phyloP scores from a whole-genome alignment of 2,797 vertebrate genomes.

The Crax fasciolata region DNA sequence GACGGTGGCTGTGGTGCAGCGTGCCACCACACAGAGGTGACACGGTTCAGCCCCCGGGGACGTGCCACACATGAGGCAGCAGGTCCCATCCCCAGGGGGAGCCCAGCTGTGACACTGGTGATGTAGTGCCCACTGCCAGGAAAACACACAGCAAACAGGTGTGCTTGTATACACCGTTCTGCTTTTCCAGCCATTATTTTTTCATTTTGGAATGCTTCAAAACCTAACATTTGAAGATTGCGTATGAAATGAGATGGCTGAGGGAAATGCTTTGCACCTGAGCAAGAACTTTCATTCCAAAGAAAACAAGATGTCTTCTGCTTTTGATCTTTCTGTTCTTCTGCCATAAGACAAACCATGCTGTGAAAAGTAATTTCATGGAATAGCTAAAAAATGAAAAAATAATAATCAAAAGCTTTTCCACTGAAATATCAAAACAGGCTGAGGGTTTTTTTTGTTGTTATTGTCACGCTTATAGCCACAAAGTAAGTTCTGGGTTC shows the following conservation, averaged over 20 bases:
- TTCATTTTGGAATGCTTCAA: neutral
- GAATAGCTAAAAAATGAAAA: neutral
- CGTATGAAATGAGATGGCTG: neutral
- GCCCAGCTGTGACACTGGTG: neutral
- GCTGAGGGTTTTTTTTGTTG: neutral
- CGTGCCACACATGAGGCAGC: accelerated
- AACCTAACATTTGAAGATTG: neutral
- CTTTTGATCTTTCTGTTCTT: neutral
- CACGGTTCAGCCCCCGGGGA: neutral
- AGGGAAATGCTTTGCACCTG: neutral
- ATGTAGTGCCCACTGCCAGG: neutral
- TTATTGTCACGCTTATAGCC: neutral
- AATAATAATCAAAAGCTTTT: neutral
- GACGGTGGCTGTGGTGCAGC: accelerated
- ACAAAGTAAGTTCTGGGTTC: neutral
- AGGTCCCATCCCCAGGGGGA: neutral
- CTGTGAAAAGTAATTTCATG: neutral
- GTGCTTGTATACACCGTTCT: neutral
- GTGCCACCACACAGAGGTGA: accelerated
- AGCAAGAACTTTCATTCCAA: neutral
- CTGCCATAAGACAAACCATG: neutral
- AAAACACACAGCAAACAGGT: neutral
- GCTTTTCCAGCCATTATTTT: neutral
- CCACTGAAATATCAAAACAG: neutral
- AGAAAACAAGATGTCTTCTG: neutral